Conservation (phyloP, 2,888 invertebrate genomes). For the Pandemis corylana region DNA sequence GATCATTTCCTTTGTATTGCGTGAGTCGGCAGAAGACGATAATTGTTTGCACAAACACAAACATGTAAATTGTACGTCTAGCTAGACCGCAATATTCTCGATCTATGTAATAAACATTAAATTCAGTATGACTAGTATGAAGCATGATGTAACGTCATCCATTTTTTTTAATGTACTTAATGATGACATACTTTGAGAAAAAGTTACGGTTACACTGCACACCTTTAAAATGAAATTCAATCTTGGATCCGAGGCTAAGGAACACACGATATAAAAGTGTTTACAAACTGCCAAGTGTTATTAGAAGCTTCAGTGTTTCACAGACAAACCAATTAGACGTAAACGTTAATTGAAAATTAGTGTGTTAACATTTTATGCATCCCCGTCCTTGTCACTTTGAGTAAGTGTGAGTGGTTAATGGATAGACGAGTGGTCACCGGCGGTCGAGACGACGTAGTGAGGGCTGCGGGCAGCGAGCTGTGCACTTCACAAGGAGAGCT, state of each 20-base stretch:
- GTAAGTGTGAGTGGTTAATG: constrained; percentile 40
- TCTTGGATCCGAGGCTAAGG: neutral
- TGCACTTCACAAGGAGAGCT: neutral
- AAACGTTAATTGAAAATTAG: constrained; percentile 55
- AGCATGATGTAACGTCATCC: neutral
- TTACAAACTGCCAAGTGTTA: constrained; percentile 24
- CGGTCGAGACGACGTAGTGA: constrained; percentile 18
- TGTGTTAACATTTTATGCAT: constrained; percentile 49
- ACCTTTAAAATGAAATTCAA: neutral
- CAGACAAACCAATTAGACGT: constrained; percentile 37
- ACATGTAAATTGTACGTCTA: constrained; percentile 1
- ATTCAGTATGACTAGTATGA: no score
- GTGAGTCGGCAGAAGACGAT: neutral
- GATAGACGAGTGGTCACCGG: constrained; percentile 26
- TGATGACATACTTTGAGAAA: neutral
- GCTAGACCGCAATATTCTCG: neutral
- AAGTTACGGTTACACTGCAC: neutral
- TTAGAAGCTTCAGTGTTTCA: constrained; percentile 33
- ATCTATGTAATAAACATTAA: neutral
- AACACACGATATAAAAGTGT: neutral
- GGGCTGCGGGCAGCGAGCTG: neutral
- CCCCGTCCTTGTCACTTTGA: constrained; percentile 33
- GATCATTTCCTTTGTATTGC: constrained; percentile 26
- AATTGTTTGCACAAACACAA: neutral
- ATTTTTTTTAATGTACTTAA: neutral